phyloP scores from a whole-genome alignment of 2,113 vertebrate genomes.

The Callospermophilus lateralis region DNA sequence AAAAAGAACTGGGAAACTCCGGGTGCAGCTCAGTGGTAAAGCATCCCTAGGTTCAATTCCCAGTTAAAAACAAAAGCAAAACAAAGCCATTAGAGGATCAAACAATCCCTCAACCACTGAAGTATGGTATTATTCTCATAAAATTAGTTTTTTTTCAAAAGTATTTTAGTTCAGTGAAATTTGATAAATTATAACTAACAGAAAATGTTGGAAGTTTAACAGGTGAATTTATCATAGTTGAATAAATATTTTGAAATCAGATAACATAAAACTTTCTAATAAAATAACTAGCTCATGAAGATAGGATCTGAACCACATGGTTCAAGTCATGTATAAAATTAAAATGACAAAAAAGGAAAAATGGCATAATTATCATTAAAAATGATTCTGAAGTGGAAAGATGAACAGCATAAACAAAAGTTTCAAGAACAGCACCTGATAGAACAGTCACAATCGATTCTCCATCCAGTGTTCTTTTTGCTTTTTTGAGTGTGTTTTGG shows the following conservation, averaged over 20 bases:
- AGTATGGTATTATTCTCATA: background rate
- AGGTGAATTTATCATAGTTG: background rate
- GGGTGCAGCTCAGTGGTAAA: too few relatives aligned
- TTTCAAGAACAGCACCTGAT: background rate
- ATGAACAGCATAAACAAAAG: background rate
- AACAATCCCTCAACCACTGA: background rate
- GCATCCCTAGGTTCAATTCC: too few relatives aligned
- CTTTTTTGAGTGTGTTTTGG: background rate
- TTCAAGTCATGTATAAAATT: background rate
- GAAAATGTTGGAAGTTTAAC: background rate
- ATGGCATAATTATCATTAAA: background rate
- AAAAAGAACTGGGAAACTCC: too few relatives aligned
- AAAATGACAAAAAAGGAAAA: background rate
- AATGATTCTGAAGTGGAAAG: background rate
- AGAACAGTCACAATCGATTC: background rate
- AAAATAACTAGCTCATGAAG: background rate
- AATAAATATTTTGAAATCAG: background rate
- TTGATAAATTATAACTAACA: background rate
- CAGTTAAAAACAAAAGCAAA: too few relatives aligned
- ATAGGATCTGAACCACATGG: background rate
- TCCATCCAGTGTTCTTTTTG: background rate
- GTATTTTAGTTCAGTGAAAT: background rate
- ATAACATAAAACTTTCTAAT: background rate
- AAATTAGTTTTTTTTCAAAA: background rate
- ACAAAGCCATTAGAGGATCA: background rate